Percentiles rank a stretch among this genome's conserved stretches.
Evolutionary conservation across 2,113 vertebrate genomes (phyloP).

Genomic region (Nannospalax galili): DNA sequence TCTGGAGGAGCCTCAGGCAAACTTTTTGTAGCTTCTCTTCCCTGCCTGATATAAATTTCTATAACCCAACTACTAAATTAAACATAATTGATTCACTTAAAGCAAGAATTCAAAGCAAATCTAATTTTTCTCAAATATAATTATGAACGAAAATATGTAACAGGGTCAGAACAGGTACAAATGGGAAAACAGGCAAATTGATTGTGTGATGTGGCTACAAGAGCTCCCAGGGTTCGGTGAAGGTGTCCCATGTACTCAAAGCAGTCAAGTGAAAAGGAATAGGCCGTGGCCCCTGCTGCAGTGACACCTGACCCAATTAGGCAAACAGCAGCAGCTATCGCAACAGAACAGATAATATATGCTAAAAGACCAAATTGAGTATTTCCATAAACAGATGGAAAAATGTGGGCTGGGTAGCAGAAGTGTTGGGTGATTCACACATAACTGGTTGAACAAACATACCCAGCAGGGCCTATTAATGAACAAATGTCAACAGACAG

Average conservation of each 20-base stretch:
- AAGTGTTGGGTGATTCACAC: constrained; percentile 47
- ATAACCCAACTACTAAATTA: neutral
- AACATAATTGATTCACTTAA: neutral
- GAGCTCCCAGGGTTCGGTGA: neutral
- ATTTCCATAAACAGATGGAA: constrained; percentile 48
- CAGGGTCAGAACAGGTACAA: neutral
- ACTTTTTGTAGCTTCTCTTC: neutral
- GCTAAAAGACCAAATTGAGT: neutral
- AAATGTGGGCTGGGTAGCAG: constrained; percentile 28
- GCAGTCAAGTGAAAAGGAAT: neutral
- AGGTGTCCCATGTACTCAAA: neutral
- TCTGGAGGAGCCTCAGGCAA: too few species aligned
- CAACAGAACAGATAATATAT: neutral
- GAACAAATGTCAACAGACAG: neutral
- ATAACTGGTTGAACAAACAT: constrained; percentile 39
- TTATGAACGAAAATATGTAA: neutral
- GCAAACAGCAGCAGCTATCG: neutral
- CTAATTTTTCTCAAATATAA: neutral
- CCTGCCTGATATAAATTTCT: neutral
- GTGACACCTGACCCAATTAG: neutral
- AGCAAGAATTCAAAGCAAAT: constrained; percentile 47
- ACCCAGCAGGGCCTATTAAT: neutral
- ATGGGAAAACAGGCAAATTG: neutral
- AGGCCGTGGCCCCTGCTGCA: neutral
- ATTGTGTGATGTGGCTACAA: neutral